These are phyloP conservation scores for Aleiodes testaceus DNA, from an alignment of 2,888 invertebrate genomes.

Conservation along the genomic window DNA sequence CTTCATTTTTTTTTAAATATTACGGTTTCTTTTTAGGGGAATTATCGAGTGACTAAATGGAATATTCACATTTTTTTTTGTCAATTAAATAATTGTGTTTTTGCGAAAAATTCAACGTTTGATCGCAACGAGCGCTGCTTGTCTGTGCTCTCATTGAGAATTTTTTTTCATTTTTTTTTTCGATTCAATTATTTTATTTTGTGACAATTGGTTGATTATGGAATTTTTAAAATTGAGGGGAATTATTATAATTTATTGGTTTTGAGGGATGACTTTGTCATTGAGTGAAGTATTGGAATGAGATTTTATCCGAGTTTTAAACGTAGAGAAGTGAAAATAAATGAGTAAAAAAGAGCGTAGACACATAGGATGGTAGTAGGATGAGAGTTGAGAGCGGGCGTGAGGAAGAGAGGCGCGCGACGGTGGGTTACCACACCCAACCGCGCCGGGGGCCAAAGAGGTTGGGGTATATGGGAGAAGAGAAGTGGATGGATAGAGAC, in stretches of 20 bases:
- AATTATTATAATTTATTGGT: neutral
- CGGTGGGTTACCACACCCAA: constrained; percentile 72
- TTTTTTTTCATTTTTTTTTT: too few species aligned
- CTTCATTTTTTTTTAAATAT: neutral
- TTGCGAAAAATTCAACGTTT: too few species aligned
- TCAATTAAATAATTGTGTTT: too few species aligned
- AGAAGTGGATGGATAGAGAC: constrained; percentile 48
- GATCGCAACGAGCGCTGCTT: too few species aligned
- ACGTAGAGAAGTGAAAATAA: constrained; percentile 24
- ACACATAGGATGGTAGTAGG: neutral
- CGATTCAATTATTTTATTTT: too few species aligned
- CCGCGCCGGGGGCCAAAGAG: constrained; percentile 58
- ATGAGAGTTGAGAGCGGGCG: constrained; percentile 5
- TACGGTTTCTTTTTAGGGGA: neutral
- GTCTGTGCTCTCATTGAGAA: too few species aligned
- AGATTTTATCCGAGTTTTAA: neutral
- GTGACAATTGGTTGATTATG: too few species aligned
- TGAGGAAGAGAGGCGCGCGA: constrained; percentile 52
- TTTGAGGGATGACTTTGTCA: neutral
- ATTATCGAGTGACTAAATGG: too few species aligned
- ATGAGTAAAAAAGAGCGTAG: constrained; percentile 6
- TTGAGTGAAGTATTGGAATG: too few species aligned
- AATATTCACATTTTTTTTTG: too few species aligned
- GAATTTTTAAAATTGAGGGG: neutral
- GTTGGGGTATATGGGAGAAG: constrained; percentile 16